These are phyloP conservation scores for Nanger granti DNA, from an alignment of 2,113 vertebrate species.

Conservation along the genomic window DNA sequence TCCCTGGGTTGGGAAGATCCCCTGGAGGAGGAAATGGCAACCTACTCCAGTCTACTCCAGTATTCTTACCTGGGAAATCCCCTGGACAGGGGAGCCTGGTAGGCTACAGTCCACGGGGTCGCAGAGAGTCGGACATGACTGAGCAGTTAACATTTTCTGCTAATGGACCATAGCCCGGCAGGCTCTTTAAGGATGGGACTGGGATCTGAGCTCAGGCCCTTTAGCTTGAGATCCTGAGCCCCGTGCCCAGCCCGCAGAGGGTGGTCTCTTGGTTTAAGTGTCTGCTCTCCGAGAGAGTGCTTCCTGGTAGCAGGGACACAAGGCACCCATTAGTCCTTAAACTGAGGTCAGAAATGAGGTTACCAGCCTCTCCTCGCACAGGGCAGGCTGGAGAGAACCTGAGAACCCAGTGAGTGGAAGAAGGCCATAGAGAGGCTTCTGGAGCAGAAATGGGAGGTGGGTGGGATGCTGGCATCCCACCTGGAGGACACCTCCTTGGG, in stretches of 20 bases:
- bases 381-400: neutral
- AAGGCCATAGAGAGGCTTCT: neutral
- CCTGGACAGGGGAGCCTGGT: neutral
- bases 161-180: neutral
- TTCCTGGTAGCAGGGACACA: neutral
- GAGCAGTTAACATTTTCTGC: neutral
- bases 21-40: neutral
- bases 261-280: neutral
- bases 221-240: neutral
- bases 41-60: neutral
- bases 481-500: neutral
- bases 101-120: neutral
- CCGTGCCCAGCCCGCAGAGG: neutral
- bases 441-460: neutral
- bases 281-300: accelerated
- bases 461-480: neutral
- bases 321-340: neutral
- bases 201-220: neutral
- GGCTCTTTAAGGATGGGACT: neutral
- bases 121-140: neutral
- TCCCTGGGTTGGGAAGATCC: neutral
- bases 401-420: neutral
- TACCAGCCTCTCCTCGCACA: neutral
- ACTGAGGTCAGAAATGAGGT: neutral
- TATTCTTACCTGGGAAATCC: neutral